Conservation (phyloP, 1,140 invertebrate species). For the Saxidomus purpurata region DNA sequence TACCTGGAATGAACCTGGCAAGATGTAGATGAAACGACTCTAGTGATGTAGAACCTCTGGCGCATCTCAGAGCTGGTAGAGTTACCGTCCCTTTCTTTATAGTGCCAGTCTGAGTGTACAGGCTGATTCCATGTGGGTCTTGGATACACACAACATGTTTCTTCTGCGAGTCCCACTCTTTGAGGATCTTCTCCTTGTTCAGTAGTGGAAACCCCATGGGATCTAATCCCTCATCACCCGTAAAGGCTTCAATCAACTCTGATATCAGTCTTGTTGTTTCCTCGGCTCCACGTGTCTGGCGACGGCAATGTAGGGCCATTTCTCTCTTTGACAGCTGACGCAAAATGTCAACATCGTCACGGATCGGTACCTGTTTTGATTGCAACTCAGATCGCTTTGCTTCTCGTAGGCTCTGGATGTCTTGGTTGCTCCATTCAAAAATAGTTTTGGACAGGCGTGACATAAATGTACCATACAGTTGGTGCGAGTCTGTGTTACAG, state of each 20-base stretch:
- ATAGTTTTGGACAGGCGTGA: slow-evolving; percentile 69
- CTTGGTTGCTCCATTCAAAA: slow-evolving; percentile 69
- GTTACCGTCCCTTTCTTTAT: not conserved
- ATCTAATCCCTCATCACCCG: not conserved
- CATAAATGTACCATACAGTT: slow-evolving; percentile 75
- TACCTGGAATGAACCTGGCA: slow-evolving; percentile 29
- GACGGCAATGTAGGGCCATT: slow-evolving; percentile 70
- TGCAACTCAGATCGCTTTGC: slow-evolving; percentile 69
- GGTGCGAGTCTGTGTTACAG: slow-evolving; percentile 72
- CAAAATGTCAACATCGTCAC: not conserved
- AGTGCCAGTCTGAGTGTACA: slow-evolving; percentile 69
- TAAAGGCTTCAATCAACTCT: slow-evolving; percentile 16
- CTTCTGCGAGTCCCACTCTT: slow-evolving; percentile 33
- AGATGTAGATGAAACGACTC: not conserved
- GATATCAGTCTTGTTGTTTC: slow-evolving; percentile 48
- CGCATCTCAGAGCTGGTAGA: slow-evolving; percentile 30
- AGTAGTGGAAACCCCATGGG: slow-evolving; percentile 29
- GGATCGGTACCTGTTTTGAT: not conserved
- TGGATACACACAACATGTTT: slow-evolving; percentile 70
- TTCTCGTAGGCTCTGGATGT: slow-evolving; percentile 56
- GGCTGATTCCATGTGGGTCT: slow-evolving; percentile 63
- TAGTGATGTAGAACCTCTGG: slow-evolving; percentile 27
- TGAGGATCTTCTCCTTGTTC: slow-evolving; percentile 1
- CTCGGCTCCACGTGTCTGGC: slow-evolving; percentile 65
- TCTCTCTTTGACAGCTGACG: slow-evolving; percentile 49